These are phyloP conservation scores for Halesus radiatus DNA, from an alignment of 1,140 invertebrate genomes.

Conservation along the genomic window DNA sequence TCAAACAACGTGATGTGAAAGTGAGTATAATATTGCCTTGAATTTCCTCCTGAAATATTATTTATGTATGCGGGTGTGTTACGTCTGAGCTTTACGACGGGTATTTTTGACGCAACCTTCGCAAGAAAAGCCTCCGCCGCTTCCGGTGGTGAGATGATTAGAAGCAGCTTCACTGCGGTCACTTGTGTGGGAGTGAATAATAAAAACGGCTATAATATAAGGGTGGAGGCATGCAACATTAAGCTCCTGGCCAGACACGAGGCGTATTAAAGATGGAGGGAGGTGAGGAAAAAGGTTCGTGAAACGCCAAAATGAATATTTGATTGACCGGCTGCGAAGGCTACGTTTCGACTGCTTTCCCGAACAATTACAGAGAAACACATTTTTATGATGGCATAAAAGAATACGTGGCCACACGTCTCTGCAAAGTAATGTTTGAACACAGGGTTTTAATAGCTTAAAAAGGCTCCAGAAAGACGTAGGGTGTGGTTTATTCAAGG, in stretches of 20 bases:
- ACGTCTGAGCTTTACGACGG: neutral
- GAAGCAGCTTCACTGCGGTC: slow-evolving; percentile 8
- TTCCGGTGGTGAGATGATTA: neutral
- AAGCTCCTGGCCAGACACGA: slow-evolving; percentile 29
- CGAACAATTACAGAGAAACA: slow-evolving; percentile 46
- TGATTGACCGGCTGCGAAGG: slow-evolving; percentile 37
- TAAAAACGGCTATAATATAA: slow-evolving; percentile 25
- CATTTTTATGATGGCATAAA: slow-evolving; percentile 45
- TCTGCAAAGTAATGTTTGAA: slow-evolving; percentile 29
- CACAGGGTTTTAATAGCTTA: slow-evolving; percentile 11
- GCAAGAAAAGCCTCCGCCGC: no score
- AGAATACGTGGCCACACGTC: slow-evolving; percentile 28
- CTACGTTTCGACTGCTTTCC: slow-evolving; percentile 36
- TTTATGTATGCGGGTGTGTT: neutral
- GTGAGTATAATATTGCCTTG: no score
- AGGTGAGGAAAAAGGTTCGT: neutral
- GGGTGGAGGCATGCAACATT: slow-evolving; percentile 30
- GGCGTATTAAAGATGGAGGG: slow-evolving; percentile 28
- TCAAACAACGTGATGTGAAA: no score
- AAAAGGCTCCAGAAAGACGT: slow-evolving; percentile 16
- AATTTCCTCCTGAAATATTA: neutral
- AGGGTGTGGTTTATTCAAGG: slow-evolving; percentile 24
- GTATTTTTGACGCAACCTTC: no score
- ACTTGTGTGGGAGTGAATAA: slow-evolving; percentile 28
- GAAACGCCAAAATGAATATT: slow-evolving; percentile 39